These are phyloP conservation scores for Chroicocephalus ridibundus DNA, from an alignment of 2,113 vertebrate genomes.

Conservation along the genomic window DNA sequence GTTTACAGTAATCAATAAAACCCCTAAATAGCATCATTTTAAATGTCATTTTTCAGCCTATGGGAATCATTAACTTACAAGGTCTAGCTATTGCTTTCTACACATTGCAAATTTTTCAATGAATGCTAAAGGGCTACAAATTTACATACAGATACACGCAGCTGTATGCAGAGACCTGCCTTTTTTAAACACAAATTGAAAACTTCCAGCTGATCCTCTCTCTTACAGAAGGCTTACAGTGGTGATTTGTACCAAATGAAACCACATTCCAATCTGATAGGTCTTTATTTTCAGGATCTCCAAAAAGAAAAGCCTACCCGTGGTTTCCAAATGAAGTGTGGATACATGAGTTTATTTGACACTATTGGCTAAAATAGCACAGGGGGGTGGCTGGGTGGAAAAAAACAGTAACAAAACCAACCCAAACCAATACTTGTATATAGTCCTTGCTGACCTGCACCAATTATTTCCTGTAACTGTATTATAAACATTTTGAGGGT, in stretches of 20 bases:
- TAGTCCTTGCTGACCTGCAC: neutral
- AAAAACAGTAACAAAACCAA: neutral
- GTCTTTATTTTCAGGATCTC: neutral
- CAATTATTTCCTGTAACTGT: too few species aligned
- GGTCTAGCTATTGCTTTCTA: neutral
- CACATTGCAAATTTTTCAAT: neutral
- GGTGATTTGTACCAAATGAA: neutral
- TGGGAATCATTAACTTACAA: neutral
- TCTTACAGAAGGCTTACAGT: neutral
- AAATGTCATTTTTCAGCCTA: neutral
- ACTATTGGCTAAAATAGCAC: neutral
- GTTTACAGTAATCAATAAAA: neutral
- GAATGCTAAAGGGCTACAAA: neutral
- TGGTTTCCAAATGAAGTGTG: too few species aligned
- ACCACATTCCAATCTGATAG: neutral
- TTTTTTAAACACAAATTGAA: neutral
- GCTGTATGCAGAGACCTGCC: neutral
- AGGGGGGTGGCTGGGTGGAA: too few species aligned
- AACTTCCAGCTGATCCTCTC: neutral
- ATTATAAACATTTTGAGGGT: neutral
- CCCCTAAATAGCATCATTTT: neutral
- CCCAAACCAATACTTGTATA: too few species aligned
- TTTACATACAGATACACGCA: too few species aligned
- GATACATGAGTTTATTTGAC: too few species aligned
- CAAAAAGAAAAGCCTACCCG: neutral